These are phyloP conservation scores for Brachycybe producta DNA, from an alignment of 2,888 invertebrate species.

Conservation along the genomic window DNA sequence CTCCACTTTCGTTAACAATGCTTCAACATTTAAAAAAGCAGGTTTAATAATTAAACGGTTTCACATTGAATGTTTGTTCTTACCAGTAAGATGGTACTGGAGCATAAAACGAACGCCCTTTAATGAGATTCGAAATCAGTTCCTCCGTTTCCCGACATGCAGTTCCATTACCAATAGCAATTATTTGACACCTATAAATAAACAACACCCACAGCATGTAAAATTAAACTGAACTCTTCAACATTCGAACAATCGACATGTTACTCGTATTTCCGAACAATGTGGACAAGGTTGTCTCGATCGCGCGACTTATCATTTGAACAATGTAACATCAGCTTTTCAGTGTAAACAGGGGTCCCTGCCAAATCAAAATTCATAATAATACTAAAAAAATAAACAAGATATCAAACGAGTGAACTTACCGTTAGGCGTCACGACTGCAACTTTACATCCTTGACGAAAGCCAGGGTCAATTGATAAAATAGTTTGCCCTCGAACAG, in stretches of 20 bases:
- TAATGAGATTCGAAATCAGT: conserved; percentile 51
- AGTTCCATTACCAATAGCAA: conserved; percentile 82
- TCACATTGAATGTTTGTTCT: conserved; percentile 17
- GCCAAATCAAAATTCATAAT: too few relatives aligned
- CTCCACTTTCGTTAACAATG: conserved; percentile 80
- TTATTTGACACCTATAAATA: conserved; percentile 52
- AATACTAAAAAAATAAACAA: too few relatives aligned
- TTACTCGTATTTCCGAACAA: too few relatives aligned
- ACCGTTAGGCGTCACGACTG: conserved; percentile 59
- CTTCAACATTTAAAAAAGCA: conserved; percentile 40
- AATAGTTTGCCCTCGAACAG: conserved; percentile 63
- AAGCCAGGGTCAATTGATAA: conserved; percentile 85
- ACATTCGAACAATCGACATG: background rate
- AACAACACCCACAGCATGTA: too few relatives aligned
- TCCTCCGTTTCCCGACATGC: conserved; percentile 77
- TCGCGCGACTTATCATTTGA: too few relatives aligned
- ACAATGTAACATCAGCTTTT: too few relatives aligned
- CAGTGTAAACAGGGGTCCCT: too few relatives aligned
- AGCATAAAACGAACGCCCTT: conserved; percentile 40
- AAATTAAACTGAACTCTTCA: too few relatives aligned
- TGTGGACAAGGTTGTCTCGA: too few relatives aligned
- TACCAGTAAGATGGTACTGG: conserved; percentile 44
- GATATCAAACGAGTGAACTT: background rate
- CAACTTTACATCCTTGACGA: conserved; percentile 75
- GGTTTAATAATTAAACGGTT: background rate